Percentiles rank a stretch among this genome's conserved stretches.
Conservation (phyloP, 2,113 vertebrate species). For the Heterochromis multidens region DNA sequence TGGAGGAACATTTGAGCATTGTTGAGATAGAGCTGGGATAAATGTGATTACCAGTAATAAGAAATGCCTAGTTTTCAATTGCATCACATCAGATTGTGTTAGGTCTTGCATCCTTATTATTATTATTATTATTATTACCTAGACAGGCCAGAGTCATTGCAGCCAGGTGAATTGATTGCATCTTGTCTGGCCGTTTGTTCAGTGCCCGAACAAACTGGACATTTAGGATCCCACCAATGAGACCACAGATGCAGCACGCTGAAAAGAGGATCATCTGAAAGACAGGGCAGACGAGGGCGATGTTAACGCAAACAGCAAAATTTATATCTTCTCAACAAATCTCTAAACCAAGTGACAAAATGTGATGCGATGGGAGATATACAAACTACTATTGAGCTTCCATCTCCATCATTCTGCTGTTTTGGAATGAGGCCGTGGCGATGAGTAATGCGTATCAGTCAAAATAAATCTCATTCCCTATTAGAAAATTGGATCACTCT, state of each 20-base stretch:
- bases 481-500: constrained; percentile 49
- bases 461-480: constrained; percentile 52
- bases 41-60: not conserved
- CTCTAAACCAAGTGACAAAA: constrained; percentile 34
- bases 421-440: not conserved
- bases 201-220: constrained; percentile 97
- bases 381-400: not conserved
- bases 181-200: constrained; percentile 82
- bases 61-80: not conserved
- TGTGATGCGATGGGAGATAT: constrained; percentile 14
- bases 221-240: constrained; percentile 97
- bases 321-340: constrained; percentile 12
- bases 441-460: constrained; percentile 34
- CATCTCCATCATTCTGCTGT: not conserved
- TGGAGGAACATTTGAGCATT: not conserved
- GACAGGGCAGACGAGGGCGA: not conserved
- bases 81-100: not conserved
- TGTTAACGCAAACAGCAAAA: not conserved
- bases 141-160: constrained; percentile 95
- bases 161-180: constrained; percentile 87
- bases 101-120: not conserved
- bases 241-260: constrained; percentile 97
- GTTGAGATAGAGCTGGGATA: not conserved
- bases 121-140: constrained; percentile 52
- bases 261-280: constrained; percentile 97